Conservation (phyloP, 2,888 invertebrate genomes). For the Kryphioiulus occultus region DNA sequence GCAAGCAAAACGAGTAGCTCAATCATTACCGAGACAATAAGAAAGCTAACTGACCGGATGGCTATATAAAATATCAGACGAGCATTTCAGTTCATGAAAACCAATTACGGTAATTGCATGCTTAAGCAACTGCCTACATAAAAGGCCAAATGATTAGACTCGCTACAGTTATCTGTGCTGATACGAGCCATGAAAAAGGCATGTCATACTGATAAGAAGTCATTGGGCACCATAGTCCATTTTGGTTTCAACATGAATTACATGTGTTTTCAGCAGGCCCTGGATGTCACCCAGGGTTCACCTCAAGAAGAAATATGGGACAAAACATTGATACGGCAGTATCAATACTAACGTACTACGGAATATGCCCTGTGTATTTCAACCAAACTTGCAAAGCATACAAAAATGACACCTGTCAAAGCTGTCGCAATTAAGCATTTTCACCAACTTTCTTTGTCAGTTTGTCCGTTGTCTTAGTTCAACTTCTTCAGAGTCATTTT, state of each 20-base stretch:
- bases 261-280: too few relatives aligned
- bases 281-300: too few relatives aligned
- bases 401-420: too few relatives aligned
- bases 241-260: neutral
- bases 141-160: neutral
- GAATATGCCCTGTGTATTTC: too few relatives aligned
- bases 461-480: too few relatives aligned
- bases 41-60: neutral
- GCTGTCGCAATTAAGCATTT: too few relatives aligned
- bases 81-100: neutral
- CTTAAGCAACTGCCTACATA: neutral
- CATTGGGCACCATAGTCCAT: neutral
- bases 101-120: conserved; percentile 5
- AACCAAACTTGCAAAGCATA: too few relatives aligned
- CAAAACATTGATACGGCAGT: too few relatives aligned
- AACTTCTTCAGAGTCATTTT: too few relatives aligned
- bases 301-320: too few relatives aligned
- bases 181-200: neutral
- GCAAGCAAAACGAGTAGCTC: conserved; percentile 5
- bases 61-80: neutral
- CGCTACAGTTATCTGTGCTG: neutral
- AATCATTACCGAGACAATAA: neutral
- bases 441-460: too few relatives aligned
- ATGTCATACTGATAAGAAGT: neutral
- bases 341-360: too few relatives aligned